Base-by-base conservation (phyloP, 2,888 invertebrate genomes). In the Euclidia mi region DNA sequence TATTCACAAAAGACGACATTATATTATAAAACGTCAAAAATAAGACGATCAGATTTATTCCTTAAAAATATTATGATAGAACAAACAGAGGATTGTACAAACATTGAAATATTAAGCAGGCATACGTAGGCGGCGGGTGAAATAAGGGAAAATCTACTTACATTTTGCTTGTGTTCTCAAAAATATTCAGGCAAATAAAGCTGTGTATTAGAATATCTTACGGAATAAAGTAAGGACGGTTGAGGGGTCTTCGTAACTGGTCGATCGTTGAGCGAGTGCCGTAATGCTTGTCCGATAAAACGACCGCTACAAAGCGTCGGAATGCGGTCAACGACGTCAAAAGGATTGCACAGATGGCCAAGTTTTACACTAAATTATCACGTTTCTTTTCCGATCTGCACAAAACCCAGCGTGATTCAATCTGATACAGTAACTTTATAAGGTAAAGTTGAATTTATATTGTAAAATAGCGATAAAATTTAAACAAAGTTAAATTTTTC, bases 241-340 rank as follows among this genome's bases (percentile, higher is more conserved):
- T 51, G 31, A 47, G 41, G 40, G 51, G 46, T 59, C 59, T 66
- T 40, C 25, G 63, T 56, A 56, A 57, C 41, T 56, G 63, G 71
- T 55, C 49, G 59, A 50, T 60, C 56, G 69, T 60, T 59, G 63
- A 53, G 47, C 59, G 47, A 31, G 46, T 49, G 40, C 48, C 66
- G 55, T 63, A 59, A 57, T 57, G 57, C 59, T 52, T 18, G 63
- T 55, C 70, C 51, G 51, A 71, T 66, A 66, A 69, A 69, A 57
- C 49, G 59, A 70, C 66, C 59, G 6, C 71, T 55, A 59, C 53
- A 63, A 57, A 60, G 53, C 56, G 49, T 52, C 52, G 66, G 55
- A 59, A 57, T 57, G 47, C 52, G 47, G 40, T 47, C 65, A 49
- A 69, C 55, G 43, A 66, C 49, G 37, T 66, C 63, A 66, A 71